A percentile compares a stretch with the other conserved stretches of the same genome.
Evolutionary conservation across 2,113 vertebrate genomes (phyloP).

Genomic region (Laterallus jamaicensis): DNA sequence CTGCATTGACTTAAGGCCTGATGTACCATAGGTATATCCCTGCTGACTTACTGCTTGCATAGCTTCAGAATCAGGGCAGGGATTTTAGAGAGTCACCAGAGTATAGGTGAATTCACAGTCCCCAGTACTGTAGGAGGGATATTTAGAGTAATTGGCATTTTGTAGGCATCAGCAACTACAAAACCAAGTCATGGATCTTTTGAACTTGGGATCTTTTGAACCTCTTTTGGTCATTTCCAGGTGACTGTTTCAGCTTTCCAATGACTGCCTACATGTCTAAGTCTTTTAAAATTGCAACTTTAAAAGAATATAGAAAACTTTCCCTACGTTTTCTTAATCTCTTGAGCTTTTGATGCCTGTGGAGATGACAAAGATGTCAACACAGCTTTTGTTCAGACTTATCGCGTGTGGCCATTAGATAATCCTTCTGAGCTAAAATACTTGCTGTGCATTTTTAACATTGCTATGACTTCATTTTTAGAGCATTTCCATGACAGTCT

Average conservation of each 20-base stretch:
- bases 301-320: not conserved
- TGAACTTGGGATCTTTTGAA: not conserved
- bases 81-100: not conserved
- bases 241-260: not conserved
- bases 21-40: not conserved
- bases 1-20: not conserved
- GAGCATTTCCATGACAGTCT: not conserved
- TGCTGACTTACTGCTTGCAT: not conserved
- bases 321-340: not conserved
- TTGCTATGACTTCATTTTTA: not conserved
- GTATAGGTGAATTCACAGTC: not conserved
- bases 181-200: not conserved
- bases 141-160: not conserved
- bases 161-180: not conserved
- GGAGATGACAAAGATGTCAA: not conserved
- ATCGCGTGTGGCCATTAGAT: not conserved
- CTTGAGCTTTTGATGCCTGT: not conserved
- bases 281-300: not conserved
- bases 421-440: not conserved
- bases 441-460: not conserved
- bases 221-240: not conserved
- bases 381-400: not conserved
- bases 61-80: not conserved
- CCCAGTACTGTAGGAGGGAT: not conserved
- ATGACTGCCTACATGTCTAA: not conserved